These are phyloP conservation scores for Biston stratarius DNA, from an alignment of 2,888 invertebrate genomes.

Conservation along the genomic window DNA sequence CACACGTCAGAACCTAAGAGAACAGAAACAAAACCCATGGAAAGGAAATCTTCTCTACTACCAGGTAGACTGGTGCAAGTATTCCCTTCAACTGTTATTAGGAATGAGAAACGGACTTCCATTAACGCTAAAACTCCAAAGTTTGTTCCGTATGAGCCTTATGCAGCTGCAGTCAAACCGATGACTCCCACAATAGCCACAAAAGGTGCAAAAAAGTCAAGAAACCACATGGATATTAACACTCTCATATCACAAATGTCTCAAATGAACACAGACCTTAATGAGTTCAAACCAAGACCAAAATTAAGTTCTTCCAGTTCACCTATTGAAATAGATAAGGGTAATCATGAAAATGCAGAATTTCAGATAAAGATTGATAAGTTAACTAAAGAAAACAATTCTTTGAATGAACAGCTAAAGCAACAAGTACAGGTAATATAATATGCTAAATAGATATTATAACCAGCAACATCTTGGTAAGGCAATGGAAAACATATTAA, in stretches of 20 bases:
- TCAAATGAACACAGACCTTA: slow-evolving; percentile 88
- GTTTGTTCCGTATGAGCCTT: slow-evolving; percentile 96
- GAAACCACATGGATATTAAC: slow-evolving; percentile 88
- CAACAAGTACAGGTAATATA: slow-evolving; percentile 91
- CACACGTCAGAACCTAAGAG: slow-evolving; percentile 60
- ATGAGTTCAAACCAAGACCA: slow-evolving; percentile 85
- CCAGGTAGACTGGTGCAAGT: slow-evolving; percentile 73
- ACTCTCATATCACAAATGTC: slow-evolving; percentile 90
- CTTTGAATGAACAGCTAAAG: slow-evolving; percentile 92
- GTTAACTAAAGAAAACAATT: slow-evolving; percentile 89
- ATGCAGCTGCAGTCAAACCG: slow-evolving; percentile 93
- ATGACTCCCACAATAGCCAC: slow-evolving; percentile 86
- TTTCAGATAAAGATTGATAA: slow-evolving; percentile 88
- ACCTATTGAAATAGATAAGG: slow-evolving; percentile 53
- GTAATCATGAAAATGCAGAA: slow-evolving; percentile 75
- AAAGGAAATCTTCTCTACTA: slow-evolving; percentile 59
- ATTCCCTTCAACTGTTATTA: slow-evolving; percentile 88
- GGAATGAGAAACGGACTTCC: slow-evolving; percentile 84
- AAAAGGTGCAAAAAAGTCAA: slow-evolving; percentile 74
- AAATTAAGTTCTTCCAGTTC: slow-evolving; percentile 67
- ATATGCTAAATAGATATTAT: not conserved
- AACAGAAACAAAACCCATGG: slow-evolving; percentile 42
- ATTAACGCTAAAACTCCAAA: slow-evolving; percentile 90
- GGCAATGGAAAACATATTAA: no score
- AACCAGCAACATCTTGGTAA: no score